Conservation (phyloP, 2,888 invertebrate genomes). For the Ferrisia virgata region DNA sequence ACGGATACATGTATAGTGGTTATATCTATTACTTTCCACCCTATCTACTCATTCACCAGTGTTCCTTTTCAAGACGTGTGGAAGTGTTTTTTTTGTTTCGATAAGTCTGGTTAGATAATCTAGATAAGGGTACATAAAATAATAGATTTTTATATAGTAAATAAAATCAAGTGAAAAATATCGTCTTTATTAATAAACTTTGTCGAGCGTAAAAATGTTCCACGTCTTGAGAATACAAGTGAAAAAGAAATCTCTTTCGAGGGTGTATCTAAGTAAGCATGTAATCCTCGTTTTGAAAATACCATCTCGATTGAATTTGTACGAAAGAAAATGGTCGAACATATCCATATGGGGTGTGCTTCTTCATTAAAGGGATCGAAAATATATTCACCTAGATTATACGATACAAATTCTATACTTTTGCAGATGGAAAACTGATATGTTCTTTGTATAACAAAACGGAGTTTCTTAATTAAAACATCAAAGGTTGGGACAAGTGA, state of each 20-base stretch:
- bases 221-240: background rate
- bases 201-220: background rate
- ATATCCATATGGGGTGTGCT: too few species aligned
- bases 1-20: background rate
- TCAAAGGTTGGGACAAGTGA: too few species aligned
- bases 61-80: background rate
- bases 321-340: too few species aligned
- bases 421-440: too few species aligned
- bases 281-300: too few species aligned
- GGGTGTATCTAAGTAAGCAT: too few species aligned
- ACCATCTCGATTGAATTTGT: too few species aligned
- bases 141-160: background rate
- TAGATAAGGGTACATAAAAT: conserved; percentile 24
- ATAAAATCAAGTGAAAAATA: background rate
- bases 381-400: too few species aligned
- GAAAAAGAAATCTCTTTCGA: background rate
- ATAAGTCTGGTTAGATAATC: background rate
- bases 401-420: too few species aligned
- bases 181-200: conserved; percentile 15
- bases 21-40: background rate
- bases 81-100: background rate
- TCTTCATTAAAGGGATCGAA: too few species aligned
- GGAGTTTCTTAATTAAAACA: too few species aligned
- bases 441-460: too few species aligned
- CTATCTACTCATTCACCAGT: background rate